phyloP scores from a whole-genome alignment of 1,140 invertebrate genomes.

The Temnothorax longispinosus region DNA sequence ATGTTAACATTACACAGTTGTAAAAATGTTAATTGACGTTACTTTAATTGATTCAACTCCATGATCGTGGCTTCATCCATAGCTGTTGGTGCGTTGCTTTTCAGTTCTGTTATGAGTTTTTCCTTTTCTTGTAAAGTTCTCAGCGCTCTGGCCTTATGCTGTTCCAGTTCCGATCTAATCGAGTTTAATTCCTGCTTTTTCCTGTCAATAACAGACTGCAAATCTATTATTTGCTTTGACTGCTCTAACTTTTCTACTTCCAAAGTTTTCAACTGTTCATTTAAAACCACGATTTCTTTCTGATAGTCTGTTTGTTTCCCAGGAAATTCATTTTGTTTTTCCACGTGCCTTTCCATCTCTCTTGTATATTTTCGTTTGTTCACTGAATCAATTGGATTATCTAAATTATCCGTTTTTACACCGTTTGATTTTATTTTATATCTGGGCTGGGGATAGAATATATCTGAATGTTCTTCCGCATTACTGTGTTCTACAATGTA shows the following conservation, averaged over 20 bases:
- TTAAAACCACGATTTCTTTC: constrained; percentile 79
- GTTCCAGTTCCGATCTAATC: constrained; percentile 88
- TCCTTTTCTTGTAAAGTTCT: constrained; percentile 93
- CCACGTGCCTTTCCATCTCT: constrained; percentile 67
- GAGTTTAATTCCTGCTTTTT: constrained; percentile 87
- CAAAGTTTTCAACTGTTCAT: constrained; percentile 78
- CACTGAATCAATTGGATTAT: constrained; percentile 45
- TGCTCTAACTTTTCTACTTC: constrained; percentile 79
- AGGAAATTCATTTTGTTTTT: constrained; percentile 76
- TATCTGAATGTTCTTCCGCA: not conserved
- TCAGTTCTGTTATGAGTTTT: constrained; percentile 89
- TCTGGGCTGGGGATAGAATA: constrained; percentile 19
- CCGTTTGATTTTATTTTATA: constrained; percentile 21
- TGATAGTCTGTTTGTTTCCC: constrained; percentile 80
- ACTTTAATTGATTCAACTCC: constrained; percentile 86
- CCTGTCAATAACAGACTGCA: constrained; percentile 85
- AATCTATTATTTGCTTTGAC: constrained; percentile 80
- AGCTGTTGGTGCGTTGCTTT: constrained; percentile 79
- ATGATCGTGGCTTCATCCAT: constrained; percentile 81
- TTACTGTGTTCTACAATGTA: constrained; percentile 31
- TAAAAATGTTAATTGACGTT: constrained; percentile 45
- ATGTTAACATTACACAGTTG: not conserved
- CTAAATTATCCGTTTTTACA: constrained; percentile 7
- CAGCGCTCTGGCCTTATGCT: constrained; percentile 90
- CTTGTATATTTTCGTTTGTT: constrained; percentile 63